Percentiles rank a stretch among this genome's conserved stretches.
These are phyloP conservation scores for Poecilia gillii DNA, from an alignment of 2,797 vertebrate species.

Conservation along the genomic window DNA sequence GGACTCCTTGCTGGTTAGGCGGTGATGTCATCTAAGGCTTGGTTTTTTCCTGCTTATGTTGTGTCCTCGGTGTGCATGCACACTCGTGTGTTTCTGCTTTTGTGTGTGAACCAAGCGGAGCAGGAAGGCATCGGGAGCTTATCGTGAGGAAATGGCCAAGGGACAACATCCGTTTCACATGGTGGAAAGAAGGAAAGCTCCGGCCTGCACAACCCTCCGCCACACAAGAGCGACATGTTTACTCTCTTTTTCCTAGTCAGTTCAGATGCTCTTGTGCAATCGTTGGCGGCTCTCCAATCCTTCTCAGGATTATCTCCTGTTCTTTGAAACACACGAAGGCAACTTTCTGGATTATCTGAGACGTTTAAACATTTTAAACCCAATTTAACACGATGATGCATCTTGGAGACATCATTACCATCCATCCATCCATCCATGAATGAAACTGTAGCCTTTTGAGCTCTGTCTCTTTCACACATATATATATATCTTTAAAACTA, in stretches of 20 bases:
- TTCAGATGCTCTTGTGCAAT: constrained; percentile 14
- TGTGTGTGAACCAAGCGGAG: constrained; percentile 64
- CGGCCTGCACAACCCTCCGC: constrained; percentile 23
- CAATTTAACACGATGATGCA: not conserved
- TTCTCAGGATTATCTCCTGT: not conserved
- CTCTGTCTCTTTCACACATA: no score
- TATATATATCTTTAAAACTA: no score
- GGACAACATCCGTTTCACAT: constrained; percentile 79
- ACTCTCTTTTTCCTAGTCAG: constrained; percentile 5
- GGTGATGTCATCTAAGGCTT: constrained; percentile 62
- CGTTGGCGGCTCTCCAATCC: constrained; percentile 1
- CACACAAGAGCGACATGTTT: constrained; percentile 25
- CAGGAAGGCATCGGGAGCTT: constrained; percentile 77
- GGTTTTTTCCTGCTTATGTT: constrained; percentile 44
- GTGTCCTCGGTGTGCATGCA: constrained; percentile 29
- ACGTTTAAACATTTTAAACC: not conserved
- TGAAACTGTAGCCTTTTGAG: no score
- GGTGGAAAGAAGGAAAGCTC: constrained; percentile 38
- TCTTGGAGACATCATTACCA: not conserved
- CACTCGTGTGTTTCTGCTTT: constrained; percentile 30
- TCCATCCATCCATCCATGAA: not conserved
- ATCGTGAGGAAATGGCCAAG: constrained; percentile 82
- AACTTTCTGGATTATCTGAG: not conserved
- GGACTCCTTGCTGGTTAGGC: not conserved
- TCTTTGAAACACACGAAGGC: constrained; percentile 1